A percentile compares a stretch with the other conserved stretches of the same genome.
phyloP scores from a whole-genome alignment of 2,797 vertebrate species.

The Zenarchopterus dispar region DNA sequence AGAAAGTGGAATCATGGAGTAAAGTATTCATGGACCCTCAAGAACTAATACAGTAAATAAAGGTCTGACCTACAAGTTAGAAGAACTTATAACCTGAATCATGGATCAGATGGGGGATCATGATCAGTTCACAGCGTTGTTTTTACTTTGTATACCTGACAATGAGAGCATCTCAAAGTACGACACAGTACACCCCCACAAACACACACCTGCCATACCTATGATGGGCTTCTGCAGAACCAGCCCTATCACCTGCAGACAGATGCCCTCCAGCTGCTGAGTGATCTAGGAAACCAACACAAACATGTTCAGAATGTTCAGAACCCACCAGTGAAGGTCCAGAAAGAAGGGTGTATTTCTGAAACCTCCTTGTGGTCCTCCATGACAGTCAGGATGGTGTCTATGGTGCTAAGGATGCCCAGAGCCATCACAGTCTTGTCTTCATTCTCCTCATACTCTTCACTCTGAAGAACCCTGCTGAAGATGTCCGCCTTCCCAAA shows the following conservation, averaged over 20 bases:
- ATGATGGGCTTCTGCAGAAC: constrained; percentile 97
- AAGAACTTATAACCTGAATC: too few relatives aligned
- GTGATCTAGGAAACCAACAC: constrained; percentile 84
- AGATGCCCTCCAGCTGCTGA: constrained; percentile 96
- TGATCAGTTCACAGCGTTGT: too few relatives aligned
- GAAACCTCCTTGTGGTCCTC: constrained; percentile 95
- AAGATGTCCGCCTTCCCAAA: constrained; percentile 92
- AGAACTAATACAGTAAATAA: too few relatives aligned
- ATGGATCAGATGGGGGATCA: too few relatives aligned
- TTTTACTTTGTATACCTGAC: not conserved
- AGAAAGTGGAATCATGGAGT: too few relatives aligned
- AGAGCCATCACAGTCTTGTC: constrained; percentile 98
- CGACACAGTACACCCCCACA: constrained; percentile 11
- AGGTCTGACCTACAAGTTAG: too few relatives aligned
- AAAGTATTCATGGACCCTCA: too few relatives aligned
- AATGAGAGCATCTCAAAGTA: not conserved
- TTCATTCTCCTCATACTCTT: constrained; percentile 96
- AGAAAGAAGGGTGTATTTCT: not conserved
- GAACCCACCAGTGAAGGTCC: not conserved
- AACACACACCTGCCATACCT: constrained; percentile 89
- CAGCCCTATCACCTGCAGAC: constrained; percentile 94
- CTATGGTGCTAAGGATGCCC: constrained; percentile 95
- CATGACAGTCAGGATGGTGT: constrained; percentile 95
- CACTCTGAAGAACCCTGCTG: constrained; percentile 93
- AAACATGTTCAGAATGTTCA: not conserved